A percentile compares a stretch with the other conserved stretches of the same genome.
Evolutionary conservation across 2,113 vertebrate genomes (phyloP).

Genomic region (Nothobranchius kuhntae): DNA sequence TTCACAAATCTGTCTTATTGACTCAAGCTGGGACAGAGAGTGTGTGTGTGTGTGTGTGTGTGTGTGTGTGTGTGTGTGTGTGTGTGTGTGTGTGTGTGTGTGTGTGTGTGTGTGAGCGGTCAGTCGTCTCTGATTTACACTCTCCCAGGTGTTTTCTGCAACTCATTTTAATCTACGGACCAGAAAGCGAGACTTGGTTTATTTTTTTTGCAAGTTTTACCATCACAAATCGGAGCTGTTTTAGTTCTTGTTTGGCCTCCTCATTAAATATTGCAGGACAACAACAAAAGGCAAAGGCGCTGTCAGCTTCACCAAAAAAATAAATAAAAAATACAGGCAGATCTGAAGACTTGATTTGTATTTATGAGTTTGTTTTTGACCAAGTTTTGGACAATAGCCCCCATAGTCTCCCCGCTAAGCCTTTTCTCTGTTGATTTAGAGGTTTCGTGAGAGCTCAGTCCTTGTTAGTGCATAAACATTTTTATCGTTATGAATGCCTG

Average conservation of each 20-base stretch:
- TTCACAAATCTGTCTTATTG: neutral
- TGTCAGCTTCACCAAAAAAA: neutral
- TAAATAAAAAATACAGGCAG: no score
- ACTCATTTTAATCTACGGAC: no score
- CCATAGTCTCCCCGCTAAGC: neutral
- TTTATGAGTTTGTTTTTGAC: constrained; percentile 6
- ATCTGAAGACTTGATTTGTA: neutral
- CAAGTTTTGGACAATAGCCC: neutral
- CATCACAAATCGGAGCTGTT: neutral
- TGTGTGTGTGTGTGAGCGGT: constrained; percentile 32
- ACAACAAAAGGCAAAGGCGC: neutral
- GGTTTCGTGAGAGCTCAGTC: no score
- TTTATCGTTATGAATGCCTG: no score
- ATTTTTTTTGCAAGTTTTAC: constrained; percentile 12
- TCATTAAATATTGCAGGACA: no score
- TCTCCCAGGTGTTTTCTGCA: neutral
- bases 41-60: neutral
- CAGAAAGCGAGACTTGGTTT: neutral
- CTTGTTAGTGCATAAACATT: no score
- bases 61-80: neutral
- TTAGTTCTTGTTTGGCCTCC: no score
- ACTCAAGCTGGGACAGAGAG: neutral
- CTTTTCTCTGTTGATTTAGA: no score
- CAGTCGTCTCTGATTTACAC: constrained; percentile 42
- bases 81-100: neutral